Conservation (phyloP, 2,888 invertebrate species). For the Saturnia japonica region DNA sequence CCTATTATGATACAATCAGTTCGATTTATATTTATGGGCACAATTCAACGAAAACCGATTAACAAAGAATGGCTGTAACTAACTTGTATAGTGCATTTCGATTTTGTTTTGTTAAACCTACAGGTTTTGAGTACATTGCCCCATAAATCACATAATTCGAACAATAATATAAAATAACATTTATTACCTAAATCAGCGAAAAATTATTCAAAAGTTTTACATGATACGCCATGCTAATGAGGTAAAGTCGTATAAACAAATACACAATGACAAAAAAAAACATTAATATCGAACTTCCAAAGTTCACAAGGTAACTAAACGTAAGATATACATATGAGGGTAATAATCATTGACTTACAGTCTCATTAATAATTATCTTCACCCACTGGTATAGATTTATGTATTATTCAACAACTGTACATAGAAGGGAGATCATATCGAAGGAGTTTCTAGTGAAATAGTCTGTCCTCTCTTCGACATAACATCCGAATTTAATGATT, state of each 20-base stretch:
- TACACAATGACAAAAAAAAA: conserved; percentile 53
- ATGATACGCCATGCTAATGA: conserved; percentile 73
- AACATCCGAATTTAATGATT: not conserved
- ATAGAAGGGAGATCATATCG: conserved; percentile 22
- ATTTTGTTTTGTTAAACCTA: not conserved
- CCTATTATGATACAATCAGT: conserved; percentile 27
- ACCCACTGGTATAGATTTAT: conserved; percentile 71
- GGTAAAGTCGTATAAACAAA: conserved; percentile 66
- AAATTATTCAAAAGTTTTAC: conserved; percentile 58
- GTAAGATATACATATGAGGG: conserved; percentile 67
- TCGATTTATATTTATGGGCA: conserved; percentile 15
- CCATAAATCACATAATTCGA: conserved; percentile 16
- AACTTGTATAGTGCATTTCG: not conserved
- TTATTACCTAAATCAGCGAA: conserved; percentile 43
- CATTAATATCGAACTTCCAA: conserved; percentile 73
- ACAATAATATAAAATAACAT: conserved; percentile 33
- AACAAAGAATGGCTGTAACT: not conserved
- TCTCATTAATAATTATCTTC: conserved; percentile 61
- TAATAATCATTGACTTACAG: conserved; percentile 72
- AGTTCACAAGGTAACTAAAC: conserved; percentile 79
- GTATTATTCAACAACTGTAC: conserved; percentile 61
- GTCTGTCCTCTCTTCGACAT: not conserved
- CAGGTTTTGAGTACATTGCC: conserved; percentile 1
- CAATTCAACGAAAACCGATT: conserved; percentile 13
- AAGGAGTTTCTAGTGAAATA: conserved; percentile 4